These are phyloP conservation scores for Hymenochirus boettgeri DNA, from an alignment of 2,113 vertebrate genomes.

Conservation along the genomic window DNA sequence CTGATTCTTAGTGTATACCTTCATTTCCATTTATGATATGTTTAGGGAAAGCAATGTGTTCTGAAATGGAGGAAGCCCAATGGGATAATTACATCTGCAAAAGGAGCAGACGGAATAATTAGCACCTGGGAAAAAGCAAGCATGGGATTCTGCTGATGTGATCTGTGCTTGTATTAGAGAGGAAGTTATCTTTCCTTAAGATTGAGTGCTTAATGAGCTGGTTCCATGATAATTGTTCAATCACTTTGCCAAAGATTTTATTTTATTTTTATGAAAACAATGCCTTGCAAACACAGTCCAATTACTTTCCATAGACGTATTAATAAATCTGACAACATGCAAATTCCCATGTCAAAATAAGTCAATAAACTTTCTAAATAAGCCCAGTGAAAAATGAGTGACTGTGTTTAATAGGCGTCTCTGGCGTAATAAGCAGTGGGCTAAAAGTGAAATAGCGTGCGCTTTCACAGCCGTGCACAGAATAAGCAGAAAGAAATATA, in stretches of 20 bases:
- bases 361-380: constrained; percentile 14
- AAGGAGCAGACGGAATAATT: constrained; percentile 52
- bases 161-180: constrained; percentile 20
- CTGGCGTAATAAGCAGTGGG: background rate
- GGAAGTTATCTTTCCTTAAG: constrained; percentile 56
- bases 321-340: constrained; percentile 15
- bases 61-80: constrained; percentile 47
- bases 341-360: constrained; percentile 18
- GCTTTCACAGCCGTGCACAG: background rate
- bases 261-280: constrained; percentile 21
- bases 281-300: constrained; percentile 3
- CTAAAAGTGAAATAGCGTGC: background rate
- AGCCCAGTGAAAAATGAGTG: constrained; percentile 8
- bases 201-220: constrained; percentile 53
- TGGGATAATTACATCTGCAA: constrained; percentile 40
- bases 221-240: constrained; percentile 61
- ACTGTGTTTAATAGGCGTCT: constrained; percentile 6
- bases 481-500: background rate
- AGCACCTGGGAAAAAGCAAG: constrained; percentile 51
- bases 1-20: constrained; percentile 22
- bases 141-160: constrained; percentile 51
- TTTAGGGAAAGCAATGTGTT: constrained; percentile 40
- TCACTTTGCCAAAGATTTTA: constrained; percentile 10
- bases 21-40: constrained; percentile 54
- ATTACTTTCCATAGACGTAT: constrained; percentile 7